phyloP scores from a whole-genome alignment of 2,888 invertebrate genomes.

The Dolomedes plantarius region DNA sequence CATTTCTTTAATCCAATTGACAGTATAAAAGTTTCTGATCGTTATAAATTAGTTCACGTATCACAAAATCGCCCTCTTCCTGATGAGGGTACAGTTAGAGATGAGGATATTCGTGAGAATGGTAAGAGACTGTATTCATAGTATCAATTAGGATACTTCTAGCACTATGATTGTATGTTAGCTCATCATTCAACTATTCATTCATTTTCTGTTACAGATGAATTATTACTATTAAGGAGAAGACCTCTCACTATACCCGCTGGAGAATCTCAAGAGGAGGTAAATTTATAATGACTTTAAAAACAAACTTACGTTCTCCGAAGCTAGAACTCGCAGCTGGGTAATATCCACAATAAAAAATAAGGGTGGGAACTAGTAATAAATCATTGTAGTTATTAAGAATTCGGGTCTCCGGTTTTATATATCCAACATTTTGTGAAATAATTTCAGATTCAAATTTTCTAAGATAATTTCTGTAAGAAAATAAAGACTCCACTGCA shows the following conservation, averaged over 20 bases:
- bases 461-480: too few species aligned
- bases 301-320: too few species aligned
- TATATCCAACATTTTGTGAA: too few species aligned
- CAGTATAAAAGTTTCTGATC: slow-evolving; percentile 76
- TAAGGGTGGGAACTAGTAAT: too few species aligned
- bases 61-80: slow-evolving; percentile 76
- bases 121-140: slow-evolving; percentile 23
- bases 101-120: slow-evolving; percentile 74
- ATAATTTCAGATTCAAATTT: too few species aligned
- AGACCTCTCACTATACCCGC: slow-evolving; percentile 76
- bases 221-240: slow-evolving; percentile 76
- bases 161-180: neutral
- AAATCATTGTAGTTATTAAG: too few species aligned
- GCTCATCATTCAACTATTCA: neutral
- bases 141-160: neutral
- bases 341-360: too few species aligned
- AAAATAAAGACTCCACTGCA: too few species aligned
- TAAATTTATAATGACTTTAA: slow-evolving; percentile 75
- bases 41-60: slow-evolving; percentile 77
- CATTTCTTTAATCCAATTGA: slow-evolving; percentile 77
- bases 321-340: too few species aligned
- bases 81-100: slow-evolving; percentile 76
- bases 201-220: slow-evolving; percentile 74
- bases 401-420: too few species aligned
- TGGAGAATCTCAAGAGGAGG: slow-evolving; percentile 79